Conservation (phyloP, 1,140 invertebrate genomes). For the Paracyclopina nana region DNA sequence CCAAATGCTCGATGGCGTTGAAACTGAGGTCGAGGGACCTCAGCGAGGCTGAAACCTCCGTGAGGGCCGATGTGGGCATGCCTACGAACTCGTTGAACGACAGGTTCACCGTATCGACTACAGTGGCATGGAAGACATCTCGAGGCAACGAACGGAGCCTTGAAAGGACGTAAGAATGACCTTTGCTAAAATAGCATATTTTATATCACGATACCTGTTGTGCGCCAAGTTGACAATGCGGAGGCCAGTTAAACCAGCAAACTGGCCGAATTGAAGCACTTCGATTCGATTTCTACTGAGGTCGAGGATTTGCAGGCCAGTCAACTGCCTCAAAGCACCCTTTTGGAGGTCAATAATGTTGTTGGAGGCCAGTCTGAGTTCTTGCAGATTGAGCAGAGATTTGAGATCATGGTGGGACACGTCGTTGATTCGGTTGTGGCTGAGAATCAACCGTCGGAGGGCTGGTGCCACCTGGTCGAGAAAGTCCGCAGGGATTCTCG, state of each 20-base stretch:
- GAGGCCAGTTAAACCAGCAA: constrained; percentile 50
- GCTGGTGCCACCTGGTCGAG: constrained; percentile 38
- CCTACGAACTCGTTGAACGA: constrained; percentile 52
- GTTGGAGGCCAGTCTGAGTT: constrained; percentile 50
- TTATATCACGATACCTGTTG: too few relatives aligned
- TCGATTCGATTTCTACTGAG: constrained; percentile 52
- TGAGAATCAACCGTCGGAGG: constrained; percentile 42
- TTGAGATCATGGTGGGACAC: constrained; percentile 46
- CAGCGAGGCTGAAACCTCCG: constrained; percentile 19
- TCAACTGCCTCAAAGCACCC: constrained; percentile 40
- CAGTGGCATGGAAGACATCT: constrained; percentile 54
- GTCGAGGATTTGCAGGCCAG: constrained; percentile 51
- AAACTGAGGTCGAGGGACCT: constrained; percentile 23
- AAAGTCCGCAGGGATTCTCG: constrained; percentile 39
- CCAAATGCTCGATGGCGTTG: constrained; percentile 54
- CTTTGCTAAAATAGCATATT: too few relatives aligned
- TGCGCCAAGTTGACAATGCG: constrained; percentile 49
- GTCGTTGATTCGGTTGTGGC: constrained; percentile 46
- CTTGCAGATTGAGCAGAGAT: constrained; percentile 30
- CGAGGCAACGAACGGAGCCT: constrained; percentile 48
- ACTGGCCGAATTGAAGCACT: constrained; percentile 55
- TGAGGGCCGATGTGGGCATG: constrained; percentile 27
- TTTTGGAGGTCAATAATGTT: constrained; percentile 44
- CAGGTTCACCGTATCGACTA: constrained; percentile 54
- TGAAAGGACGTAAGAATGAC: too few relatives aligned